Base-by-base conservation (phyloP, 2,888 invertebrate species). In the Strigamia crassipes region DNA sequence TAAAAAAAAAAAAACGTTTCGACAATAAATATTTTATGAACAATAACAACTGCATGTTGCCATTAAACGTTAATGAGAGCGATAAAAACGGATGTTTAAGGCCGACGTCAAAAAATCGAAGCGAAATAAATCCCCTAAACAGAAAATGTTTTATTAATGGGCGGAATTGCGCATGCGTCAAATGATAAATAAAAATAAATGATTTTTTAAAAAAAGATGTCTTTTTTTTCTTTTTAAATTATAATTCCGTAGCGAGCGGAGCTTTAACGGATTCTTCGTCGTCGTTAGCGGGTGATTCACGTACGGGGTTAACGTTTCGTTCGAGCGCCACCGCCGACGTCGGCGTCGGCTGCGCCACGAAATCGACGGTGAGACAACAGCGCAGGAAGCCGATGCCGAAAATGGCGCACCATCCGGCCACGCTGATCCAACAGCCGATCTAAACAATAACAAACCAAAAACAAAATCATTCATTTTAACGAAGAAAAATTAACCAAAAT, bases 381-480 rank as follows among this genome's bases (percentile, higher is more conserved):
- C 80, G 42, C 2, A 80, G 31, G 4, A 80, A 23, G 23, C 51
- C 51, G 12, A 80, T 46, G 46, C 51, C 23, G 31, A 46, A 31
- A 4, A 80, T 27, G n/a, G 51, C 80, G 46, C 42, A 80, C 80
- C 80, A 80, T 4, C 46, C 51, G 42, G 46, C 51, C 9, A 80
- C 80, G 31, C 23, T 31, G 31, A 80, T 51, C 80, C 80, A 80
- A 6, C 51, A 80, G 9, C 80, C 80, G 23, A 42, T 23, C 80
- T 80, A n/a, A 27, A 6, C 10, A 46, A 38, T 38, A 42, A n/a
- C 23, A 34, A n/a, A n/a, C n/a, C n/a, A n/a, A n/a, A n/a, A n/a
- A n/a, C n/a, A n/a, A n/a, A n/a, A n/a, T n/a, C n/a, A n/a, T n/a
- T n/a, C n/a, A n/a, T n/a, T n/a, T n/a, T n/a, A n/a, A n/a, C n/a